phyloP scores from a whole-genome alignment of 1,140 invertebrate species.

The Mycetomoellerius zeteki region DNA sequence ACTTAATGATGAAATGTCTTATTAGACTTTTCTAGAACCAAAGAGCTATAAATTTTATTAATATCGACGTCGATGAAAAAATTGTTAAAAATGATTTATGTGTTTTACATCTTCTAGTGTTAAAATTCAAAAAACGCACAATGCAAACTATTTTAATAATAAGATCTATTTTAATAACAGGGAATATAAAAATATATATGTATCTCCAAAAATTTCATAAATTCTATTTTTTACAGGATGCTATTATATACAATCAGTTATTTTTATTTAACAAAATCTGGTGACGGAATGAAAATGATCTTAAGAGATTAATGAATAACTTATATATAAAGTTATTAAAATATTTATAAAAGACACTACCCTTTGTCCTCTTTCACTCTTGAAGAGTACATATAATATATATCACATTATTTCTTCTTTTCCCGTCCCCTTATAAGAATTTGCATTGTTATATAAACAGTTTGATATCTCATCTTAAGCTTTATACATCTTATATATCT shows the following conservation, averaged over 20 bases:
- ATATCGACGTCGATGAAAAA: background rate
- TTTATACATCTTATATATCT: too few relatives aligned
- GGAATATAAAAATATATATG: background rate
- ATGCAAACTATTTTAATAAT: background rate
- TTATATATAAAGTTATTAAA: constrained; percentile 31
- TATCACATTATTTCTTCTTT: constrained; percentile 19
- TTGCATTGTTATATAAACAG: background rate
- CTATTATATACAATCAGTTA: constrained; percentile 76
- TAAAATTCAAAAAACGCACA: background rate
- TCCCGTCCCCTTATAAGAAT: constrained; percentile 11
- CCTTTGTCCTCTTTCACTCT: background rate
- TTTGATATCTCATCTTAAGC: background rate
- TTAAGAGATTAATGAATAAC: constrained; percentile 32
- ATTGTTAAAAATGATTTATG: background rate
- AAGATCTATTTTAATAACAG: background rate
- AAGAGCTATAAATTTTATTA: background rate
- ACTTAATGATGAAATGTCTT: background rate
- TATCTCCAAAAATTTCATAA: background rate
- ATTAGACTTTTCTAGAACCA: background rate
- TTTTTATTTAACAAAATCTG: constrained; percentile 75
- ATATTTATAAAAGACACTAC: constrained; percentile 16
- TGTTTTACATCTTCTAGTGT: background rate
- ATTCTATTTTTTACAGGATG: constrained; percentile 76
- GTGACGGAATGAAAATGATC: constrained; percentile 46
- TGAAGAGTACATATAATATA: background rate